phyloP scores from a whole-genome alignment of 2,888 invertebrate species.

The Pterostichus madidus region DNA sequence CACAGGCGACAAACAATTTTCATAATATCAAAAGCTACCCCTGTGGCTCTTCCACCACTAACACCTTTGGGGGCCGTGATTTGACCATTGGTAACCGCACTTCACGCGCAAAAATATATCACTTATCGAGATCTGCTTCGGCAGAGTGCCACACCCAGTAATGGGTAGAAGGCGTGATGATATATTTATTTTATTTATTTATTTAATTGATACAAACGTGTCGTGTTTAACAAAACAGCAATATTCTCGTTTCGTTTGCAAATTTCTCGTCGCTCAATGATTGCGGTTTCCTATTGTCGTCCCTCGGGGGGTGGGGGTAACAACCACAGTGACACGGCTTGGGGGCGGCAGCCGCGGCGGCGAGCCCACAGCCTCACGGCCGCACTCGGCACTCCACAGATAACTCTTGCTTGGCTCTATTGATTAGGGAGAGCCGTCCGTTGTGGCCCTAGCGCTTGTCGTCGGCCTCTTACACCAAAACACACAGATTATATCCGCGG shows the following conservation, averaged over 20 bases:
- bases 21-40: no score
- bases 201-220: no score
- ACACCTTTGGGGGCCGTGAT: no score
- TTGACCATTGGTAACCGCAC: no score
- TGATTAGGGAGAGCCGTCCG: conserved; percentile 59
- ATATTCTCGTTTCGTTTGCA: neutral
- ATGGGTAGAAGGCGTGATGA: no score
- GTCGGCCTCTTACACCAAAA: conserved; percentile 65
- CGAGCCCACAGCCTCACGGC: conserved; percentile 1
- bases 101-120: no score
- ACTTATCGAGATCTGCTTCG: no score
- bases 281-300: neutral
- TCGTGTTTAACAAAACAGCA: neutral
- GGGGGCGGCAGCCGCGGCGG: neutral
- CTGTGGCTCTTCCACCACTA: no score
- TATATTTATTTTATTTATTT: no score
- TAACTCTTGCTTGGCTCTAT: conserved; percentile 66
- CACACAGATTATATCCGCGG: conserved; percentile 61
- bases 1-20: no score
- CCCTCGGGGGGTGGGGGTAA: neutral
- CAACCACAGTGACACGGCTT: neutral
- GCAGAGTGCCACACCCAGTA: no score
- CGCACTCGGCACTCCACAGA: conserved; percentile 29
- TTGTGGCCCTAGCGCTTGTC: conserved; percentile 56
- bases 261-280: conserved; percentile 1